Conservation (phyloP, 2,888 invertebrate species). For the Napeogenes inachia region DNA sequence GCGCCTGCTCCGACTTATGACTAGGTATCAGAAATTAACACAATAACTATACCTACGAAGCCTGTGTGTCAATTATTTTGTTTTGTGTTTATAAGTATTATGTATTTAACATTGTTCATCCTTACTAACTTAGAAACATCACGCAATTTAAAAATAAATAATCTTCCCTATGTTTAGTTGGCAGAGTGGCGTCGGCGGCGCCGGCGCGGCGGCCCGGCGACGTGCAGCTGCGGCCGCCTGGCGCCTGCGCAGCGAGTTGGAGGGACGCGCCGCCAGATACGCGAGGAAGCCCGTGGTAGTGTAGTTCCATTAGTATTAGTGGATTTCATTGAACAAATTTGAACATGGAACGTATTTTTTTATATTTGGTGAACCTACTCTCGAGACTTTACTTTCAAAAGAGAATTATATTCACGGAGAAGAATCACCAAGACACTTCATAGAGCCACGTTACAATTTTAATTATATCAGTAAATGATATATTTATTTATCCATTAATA, state of each 20-base stretch:
- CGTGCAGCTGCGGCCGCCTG: conserved; percentile 58
- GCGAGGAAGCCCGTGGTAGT: conserved; percentile 47
- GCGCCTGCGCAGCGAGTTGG: conserved; percentile 63
- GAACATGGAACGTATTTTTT: too few relatives aligned
- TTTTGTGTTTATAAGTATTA: background rate
- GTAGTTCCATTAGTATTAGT: background rate
- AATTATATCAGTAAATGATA: too few relatives aligned
- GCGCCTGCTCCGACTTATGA: conserved; percentile 80
- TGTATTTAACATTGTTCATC: background rate
- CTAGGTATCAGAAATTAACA: conserved; percentile 65
- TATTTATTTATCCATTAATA: too few relatives aligned
- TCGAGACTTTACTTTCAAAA: too few relatives aligned
- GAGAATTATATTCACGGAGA: too few relatives aligned
- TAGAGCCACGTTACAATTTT: too few relatives aligned
- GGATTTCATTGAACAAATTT: background rate
- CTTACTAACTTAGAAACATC: too few relatives aligned
- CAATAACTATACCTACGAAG: too few relatives aligned
- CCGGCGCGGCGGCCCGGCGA: conserved; percentile 42
- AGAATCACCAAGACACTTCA: too few relatives aligned
- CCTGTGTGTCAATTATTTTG: too few relatives aligned
- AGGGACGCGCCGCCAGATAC: conserved; percentile 62
- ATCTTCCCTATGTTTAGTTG: conserved; percentile 44
- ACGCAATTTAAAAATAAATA: too few relatives aligned
- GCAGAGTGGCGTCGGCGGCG: conserved; percentile 52
- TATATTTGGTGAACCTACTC: too few relatives aligned